Evolutionary conservation across 2,888 invertebrate species (phyloP), one percentile per base, ranked within the genome.

Genomic region (Hermaeophaga mercurialis): DNA sequence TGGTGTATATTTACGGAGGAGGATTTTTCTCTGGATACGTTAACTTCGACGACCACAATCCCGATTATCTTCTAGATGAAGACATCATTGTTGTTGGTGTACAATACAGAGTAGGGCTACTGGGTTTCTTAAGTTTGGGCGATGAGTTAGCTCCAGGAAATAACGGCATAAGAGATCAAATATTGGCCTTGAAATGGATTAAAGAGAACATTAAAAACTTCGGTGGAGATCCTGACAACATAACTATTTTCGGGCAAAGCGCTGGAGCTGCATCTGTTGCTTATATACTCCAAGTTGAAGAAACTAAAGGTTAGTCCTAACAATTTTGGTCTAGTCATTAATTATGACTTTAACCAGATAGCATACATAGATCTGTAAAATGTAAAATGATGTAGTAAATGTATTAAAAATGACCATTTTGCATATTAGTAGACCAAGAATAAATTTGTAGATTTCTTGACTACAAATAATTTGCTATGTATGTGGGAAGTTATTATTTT

Each of bases 111-210:
- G 66, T 89, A 6, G 89, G 89, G 39, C 84, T 55, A 17, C 19
- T 43, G 24, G 89, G 86, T 50, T 90, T 91, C 72, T 76, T 90
- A 0, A 88, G 87, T 66, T 88, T 89, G 0, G 88, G 85, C n/a
- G 89, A 90, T 64, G 80, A 81, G 0, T 70, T 80, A 0, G 78
- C 87, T 0, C 84, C 90, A 0, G 87, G 87, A 3, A 90, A 90
- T 72, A 83, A 82, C 66, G 89, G 89, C 0, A 70, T 90, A 24
- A 89, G 89, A 69, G 90, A 90, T 79, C 89, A 89, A 75, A 79
- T 80, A 17, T 79, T 86, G 62, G 89, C 88, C 0, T 72, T 90
- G 38, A 81, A 82, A 62, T 90, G 89, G 89, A 76, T 88, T 0
- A 82, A 84, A 52, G 75, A 82, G 39, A 87, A 90, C 71, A 86